Conservation (phyloP, 1,140 invertebrate genomes). For the Chelonus insularis region DNA sequence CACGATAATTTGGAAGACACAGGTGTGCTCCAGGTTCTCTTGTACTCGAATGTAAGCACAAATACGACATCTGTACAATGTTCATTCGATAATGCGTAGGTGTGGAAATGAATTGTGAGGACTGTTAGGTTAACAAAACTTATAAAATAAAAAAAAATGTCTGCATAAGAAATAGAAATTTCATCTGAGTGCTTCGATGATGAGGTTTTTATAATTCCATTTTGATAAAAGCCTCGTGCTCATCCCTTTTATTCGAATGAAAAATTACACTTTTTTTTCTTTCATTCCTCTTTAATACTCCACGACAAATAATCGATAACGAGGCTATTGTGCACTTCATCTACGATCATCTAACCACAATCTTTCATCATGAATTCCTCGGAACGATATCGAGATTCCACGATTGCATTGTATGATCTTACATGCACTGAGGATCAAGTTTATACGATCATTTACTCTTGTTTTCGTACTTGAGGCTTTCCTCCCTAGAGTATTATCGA, state of each 20-base stretch:
- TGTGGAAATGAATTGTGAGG: constrained; percentile 52
- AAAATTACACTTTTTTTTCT: neutral
- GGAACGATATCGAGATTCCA: constrained; percentile 17
- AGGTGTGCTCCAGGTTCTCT: constrained; percentile 35
- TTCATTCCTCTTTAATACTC: neutral
- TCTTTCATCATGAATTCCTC: constrained; percentile 19
- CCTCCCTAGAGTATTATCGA: neutral
- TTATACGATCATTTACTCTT: neutral
- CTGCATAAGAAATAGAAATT: constrained; percentile 18
- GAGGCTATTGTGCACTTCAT: constrained; percentile 22
- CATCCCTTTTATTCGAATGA: constrained; percentile 6
- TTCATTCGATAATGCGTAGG: constrained; percentile 44
- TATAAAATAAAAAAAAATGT: constrained; percentile 30
- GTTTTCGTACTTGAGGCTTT: constrained; percentile 6
- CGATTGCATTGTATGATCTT: constrained; percentile 24
- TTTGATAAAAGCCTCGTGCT: neutral
- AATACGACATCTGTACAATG: neutral
- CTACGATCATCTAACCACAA: constrained; percentile 6
- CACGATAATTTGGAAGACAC: constrained; percentile 32
- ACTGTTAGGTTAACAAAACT: constrained; percentile 40
- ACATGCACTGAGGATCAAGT: neutral
- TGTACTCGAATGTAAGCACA: constrained; percentile 8
- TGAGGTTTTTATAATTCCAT: neutral
- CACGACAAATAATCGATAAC: constrained; percentile 22
- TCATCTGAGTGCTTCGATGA: neutral